Percentiles rank a stretch among this genome's conserved stretches.
phyloP scores from a whole-genome alignment of 2,888 invertebrate species.

The Xestia xanthographa region DNA sequence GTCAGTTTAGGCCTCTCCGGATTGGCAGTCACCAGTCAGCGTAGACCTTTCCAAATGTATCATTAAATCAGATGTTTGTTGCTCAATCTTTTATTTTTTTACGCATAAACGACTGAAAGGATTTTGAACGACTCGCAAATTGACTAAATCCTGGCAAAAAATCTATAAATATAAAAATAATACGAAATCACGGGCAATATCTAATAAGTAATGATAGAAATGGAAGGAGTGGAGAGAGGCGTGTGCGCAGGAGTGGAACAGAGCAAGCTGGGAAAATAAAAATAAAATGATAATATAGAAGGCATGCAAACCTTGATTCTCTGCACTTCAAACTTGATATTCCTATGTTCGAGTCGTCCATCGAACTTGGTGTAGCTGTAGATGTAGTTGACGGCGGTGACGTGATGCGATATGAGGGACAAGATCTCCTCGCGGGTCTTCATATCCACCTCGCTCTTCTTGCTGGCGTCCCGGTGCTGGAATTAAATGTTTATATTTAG shows the following conservation, averaged over 20 bases:
- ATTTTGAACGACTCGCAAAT: not conserved
- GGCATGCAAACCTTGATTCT: constrained; percentile 85
- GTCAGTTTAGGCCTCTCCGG: not conserved
- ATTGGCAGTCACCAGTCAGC: not conserved
- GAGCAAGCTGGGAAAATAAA: too few relatives aligned
- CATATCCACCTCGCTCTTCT: constrained; percentile 93
- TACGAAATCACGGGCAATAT: not conserved
- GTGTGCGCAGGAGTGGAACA: too few relatives aligned
- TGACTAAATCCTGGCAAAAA: not conserved
- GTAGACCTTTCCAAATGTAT: not conserved
- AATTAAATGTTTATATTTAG: constrained; percentile 21
- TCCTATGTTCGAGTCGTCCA: constrained; percentile 96
- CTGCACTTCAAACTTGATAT: constrained; percentile 99
- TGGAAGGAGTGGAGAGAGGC: too few relatives aligned
- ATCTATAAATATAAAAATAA: not conserved
- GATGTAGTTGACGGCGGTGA: constrained; percentile 99
- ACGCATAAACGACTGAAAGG: not conserved
- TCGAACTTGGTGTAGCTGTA: constrained; percentile 98
- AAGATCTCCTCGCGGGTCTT: constrained; percentile 99
- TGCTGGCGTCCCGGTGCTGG: constrained; percentile 93
- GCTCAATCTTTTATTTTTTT: not conserved
- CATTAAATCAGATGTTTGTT: not conserved
- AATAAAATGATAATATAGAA: too few relatives aligned
- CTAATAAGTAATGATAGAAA: not conserved
- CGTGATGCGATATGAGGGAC: constrained; percentile 99